phyloP scores from a whole-genome alignment of 2,113 vertebrate genomes.

The Zosterops pallidus region DNA sequence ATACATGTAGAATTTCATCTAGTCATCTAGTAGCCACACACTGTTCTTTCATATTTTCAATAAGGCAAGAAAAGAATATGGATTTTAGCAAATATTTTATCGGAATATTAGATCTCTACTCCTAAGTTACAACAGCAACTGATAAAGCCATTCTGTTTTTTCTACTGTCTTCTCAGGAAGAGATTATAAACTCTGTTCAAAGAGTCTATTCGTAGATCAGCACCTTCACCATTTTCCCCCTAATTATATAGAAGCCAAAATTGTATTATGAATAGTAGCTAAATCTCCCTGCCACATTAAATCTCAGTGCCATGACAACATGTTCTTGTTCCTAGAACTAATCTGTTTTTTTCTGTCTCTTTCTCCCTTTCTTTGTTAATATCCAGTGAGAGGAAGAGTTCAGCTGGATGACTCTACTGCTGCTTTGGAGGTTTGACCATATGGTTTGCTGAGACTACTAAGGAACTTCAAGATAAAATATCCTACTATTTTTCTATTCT shows the following conservation, averaged over 20 bases:
- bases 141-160: not conserved
- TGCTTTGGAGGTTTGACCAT: not conserved
- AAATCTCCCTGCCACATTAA: not conserved
- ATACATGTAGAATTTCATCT: not conserved
- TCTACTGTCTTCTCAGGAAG: not conserved
- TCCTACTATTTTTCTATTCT: not conserved
- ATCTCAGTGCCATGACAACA: not conserved
- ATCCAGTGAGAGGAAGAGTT: not conserved
- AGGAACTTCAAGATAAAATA: not conserved
- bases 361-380: not conserved
- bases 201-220: not conserved
- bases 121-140: not conserved
- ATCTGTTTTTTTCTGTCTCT: not conserved
- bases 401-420: not conserved
- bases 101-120: not conserved
- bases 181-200: not conserved
- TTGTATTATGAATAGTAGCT: not conserved
- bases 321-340: not conserved
- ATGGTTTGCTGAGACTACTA: not conserved
- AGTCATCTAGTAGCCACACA: not conserved
- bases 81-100: not conserved
- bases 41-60: not conserved
- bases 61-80: accelerated
- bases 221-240: not conserved
- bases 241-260: not conserved